Evolutionary conservation across 2,797 vertebrate species (phyloP).

Genomic region (Phalanger gymnotis): DNA sequence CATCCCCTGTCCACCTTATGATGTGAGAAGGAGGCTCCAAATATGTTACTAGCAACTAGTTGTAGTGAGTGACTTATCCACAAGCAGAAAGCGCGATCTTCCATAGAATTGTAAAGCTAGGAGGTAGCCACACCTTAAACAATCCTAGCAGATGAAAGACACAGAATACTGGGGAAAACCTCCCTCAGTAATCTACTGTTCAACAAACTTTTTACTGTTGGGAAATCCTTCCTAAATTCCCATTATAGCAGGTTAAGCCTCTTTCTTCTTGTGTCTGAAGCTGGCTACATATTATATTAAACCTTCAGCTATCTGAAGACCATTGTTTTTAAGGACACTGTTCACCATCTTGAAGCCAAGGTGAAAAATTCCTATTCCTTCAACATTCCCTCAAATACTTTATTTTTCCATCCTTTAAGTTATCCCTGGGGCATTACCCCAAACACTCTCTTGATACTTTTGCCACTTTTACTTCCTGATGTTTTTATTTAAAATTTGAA

Average conservation of each 20-base stretch:
- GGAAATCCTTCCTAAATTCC: background rate
- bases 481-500: constrained; percentile 63
- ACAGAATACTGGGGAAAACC: constrained; percentile 10
- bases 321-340: constrained; percentile 10
- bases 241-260: background rate
- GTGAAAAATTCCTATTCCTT: constrained; percentile 38
- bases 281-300: background rate
- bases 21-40: background rate
- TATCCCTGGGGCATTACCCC: background rate
- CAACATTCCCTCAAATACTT: constrained; percentile 20
- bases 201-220: background rate
- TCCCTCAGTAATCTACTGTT: constrained; percentile 35
- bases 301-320: background rate
- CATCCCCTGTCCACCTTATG: background rate
- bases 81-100: background rate
- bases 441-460: constrained; percentile 4
- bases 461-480: constrained; percentile 50
- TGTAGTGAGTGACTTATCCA: background rate
- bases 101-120: background rate
- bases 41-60: background rate
- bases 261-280: background rate
- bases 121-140: background rate
- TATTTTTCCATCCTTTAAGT: constrained; percentile 45
- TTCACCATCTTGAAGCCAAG: constrained; percentile 21
- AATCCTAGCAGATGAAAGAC: constrained; percentile 30